A percentile compares a stretch with the other conserved stretches of the same genome.
These are phyloP conservation scores for Holcopasites calliopsidis DNA, from an alignment of 1,140 invertebrate genomes.

Conservation along the genomic window DNA sequence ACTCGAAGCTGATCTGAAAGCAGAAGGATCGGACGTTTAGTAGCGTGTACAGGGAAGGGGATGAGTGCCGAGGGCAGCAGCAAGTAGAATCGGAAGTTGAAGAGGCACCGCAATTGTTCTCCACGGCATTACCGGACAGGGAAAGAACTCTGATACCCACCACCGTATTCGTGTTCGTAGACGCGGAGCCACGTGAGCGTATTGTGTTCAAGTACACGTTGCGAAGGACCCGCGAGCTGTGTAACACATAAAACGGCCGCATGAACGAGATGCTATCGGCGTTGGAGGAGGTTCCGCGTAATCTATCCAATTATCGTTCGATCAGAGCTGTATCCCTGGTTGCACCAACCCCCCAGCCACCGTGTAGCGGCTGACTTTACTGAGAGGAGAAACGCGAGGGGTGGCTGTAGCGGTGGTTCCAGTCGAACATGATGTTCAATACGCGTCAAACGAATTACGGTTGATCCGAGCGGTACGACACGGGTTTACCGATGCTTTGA, in stretches of 20 bases:
- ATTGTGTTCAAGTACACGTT: constrained; percentile 39
- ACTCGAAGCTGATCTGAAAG: neutral
- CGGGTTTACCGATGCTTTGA: too few species aligned
- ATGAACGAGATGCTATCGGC: constrained; percentile 75
- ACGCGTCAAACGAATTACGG: too few species aligned
- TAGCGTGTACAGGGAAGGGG: neutral
- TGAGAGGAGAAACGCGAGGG: neutral
- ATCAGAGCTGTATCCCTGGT: constrained; percentile 68
- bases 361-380: neutral
- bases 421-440: neutral
- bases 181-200: constrained; percentile 12
- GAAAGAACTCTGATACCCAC: constrained; percentile 1
- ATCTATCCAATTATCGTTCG: constrained; percentile 79
- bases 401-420: neutral
- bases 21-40: neutral
- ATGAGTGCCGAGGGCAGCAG: neutral
- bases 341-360: constrained; percentile 41
- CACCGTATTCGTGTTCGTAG: constrained; percentile 9
- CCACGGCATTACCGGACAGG: constrained; percentile 1
- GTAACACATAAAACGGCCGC: constrained; percentile 69
- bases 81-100: constrained; percentile 13
- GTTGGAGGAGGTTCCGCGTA: constrained; percentile 75
- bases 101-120: constrained; percentile 20
- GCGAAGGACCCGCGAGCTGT: constrained; percentile 39
- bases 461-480: too few species aligned